Conservation (phyloP, 2,113 vertebrate genomes). For the Mastomys coucha region DNA sequence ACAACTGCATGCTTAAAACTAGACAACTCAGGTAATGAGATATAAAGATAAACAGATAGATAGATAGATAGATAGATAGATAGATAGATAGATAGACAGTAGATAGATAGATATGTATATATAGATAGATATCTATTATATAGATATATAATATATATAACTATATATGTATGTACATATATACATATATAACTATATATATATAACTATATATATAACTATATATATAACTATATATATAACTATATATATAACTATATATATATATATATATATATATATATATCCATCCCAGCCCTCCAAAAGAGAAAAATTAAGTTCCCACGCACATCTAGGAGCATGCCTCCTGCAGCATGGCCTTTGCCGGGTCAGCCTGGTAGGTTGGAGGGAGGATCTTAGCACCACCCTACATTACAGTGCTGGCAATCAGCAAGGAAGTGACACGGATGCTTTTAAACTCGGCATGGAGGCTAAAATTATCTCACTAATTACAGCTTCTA, state of each 20-base stretch:
- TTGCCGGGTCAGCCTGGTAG: background rate
- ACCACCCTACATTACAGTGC: accelerated
- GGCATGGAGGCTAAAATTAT: background rate
- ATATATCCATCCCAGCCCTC: background rate
- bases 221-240: too few species aligned
- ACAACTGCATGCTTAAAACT: background rate
- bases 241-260: too few species aligned
- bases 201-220: background rate
- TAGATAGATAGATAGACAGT: too few species aligned
- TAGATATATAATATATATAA: too few species aligned
- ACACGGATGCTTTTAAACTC: background rate
- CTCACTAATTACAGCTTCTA: slow-evolving; percentile 48
- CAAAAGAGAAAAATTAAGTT: background rate
- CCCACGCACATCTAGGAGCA: background rate
- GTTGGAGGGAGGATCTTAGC: accelerated
- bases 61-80: too few species aligned
- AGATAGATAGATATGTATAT: too few species aligned
- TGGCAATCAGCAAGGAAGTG: background rate
- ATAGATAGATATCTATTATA: too few species aligned
- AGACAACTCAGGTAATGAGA: too few species aligned
- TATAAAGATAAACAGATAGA: too few species aligned
- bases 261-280: too few species aligned
- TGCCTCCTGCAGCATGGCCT: background rate
- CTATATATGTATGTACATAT: too few species aligned
- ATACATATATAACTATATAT: too few species aligned